Conservation (phyloP, 2,113 vertebrate genomes). For the Benthochromis sp. region DNA sequence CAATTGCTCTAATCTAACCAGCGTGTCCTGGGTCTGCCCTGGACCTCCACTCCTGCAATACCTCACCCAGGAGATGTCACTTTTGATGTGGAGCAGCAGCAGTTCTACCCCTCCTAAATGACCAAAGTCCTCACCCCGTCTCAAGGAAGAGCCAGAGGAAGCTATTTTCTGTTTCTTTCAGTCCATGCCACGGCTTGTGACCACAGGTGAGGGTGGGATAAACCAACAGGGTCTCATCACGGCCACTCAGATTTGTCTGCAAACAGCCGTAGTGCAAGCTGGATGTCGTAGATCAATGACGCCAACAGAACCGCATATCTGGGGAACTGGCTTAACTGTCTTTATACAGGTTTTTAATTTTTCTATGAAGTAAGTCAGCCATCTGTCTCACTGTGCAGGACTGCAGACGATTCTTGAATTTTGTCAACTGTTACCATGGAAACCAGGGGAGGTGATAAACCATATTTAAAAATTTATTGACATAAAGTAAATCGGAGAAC, state of each 20-base stretch:
- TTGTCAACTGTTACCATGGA: constrained; percentile 22
- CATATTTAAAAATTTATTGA: neutral
- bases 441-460: constrained; percentile 9
- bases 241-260: neutral
- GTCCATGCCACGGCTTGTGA: neutral
- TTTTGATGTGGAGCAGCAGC: neutral
- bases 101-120: neutral
- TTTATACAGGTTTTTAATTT: neutral
- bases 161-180: neutral
- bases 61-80: neutral
- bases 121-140: neutral
- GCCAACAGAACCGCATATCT: neutral
- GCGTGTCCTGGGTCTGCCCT: neutral
- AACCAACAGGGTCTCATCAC: neutral
- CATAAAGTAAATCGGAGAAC: neutral
- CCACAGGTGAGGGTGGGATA: neutral
- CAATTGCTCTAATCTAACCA: neutral
- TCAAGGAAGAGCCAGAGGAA: neutral
- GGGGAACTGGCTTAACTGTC: neutral
- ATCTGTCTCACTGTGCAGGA: constrained; percentile 13
- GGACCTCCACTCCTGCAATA: neutral
- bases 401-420: constrained; percentile 47
- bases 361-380: neutral
- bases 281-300: neutral
- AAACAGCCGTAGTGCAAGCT: neutral